Evolutionary conservation across 1,140 invertebrate genomes (phyloP), one percentile per base, ranked within the genome.

Genomic region (Drosophila hydei): DNA sequence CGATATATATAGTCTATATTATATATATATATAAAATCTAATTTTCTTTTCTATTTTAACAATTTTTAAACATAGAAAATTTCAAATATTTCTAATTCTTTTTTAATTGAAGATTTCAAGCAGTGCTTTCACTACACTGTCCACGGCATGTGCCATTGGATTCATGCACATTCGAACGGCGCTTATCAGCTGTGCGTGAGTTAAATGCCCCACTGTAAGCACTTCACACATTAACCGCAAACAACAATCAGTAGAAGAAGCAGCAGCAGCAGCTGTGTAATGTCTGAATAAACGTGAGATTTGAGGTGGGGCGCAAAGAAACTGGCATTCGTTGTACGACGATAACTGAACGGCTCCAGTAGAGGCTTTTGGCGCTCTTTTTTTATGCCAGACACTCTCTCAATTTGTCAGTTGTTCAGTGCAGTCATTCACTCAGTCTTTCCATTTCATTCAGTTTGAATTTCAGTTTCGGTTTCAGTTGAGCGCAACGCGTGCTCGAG

Each of bases 401-500:
- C 16, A n/a, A n/a, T n/a, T n/a, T n/a, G n/a, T 27, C 54, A 42
- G 16, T 50, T 30, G 16, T 18, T 52, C n/a, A n/a, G n/a, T n/a
- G n/a, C n/a, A n/a, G n/a, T n/a, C 58, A 62, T 50, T 63, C 23
- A 12, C 11, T 55, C 51, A 40, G 16, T 68, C 58, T 61, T 45
- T 77, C 54, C 54, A 43, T 60, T 67, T 64, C 69, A 74, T 81
- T 84, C 79, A 77, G 59, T 85, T 85, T 85, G 16, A 4, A 18
- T 30, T 60, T 60, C 80, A 33, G 72, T 80, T 84, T 85, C 81
- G 48, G 64, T 85, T 79, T 80, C 81, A 85, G 81, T 87, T 80
- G 77, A 87, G 77, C 77, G 77, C 74, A 63, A 81, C 74, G 81
- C 77, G 81, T 81, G 77, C 77, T 74, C 72, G 60, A 69, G 64